Evolutionary conservation across 2,797 vertebrate genomes (phyloP).

Genomic region (Ciconia nigra): DNA sequence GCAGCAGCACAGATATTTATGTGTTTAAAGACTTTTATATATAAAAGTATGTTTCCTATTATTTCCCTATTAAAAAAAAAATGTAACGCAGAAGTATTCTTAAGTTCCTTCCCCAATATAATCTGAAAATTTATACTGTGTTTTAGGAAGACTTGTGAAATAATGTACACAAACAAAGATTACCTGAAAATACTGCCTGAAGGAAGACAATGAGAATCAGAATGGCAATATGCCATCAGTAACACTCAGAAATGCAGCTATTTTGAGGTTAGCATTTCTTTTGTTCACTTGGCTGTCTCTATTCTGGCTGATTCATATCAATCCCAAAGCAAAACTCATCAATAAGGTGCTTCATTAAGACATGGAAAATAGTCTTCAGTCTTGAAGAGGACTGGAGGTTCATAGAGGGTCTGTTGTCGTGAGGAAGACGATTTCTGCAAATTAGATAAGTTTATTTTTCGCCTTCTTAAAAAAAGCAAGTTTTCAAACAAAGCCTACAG

Average conservation of each 20-base stretch:
- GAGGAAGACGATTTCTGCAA: conserved; percentile 82
- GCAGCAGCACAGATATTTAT: neutral
- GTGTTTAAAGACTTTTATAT: neutral
- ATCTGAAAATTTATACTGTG: neutral
- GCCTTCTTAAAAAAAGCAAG: neutral
- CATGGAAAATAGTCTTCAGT: conserved; percentile 91
- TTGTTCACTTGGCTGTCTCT: conserved; percentile 16
- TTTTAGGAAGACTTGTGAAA: conserved; percentile 15
- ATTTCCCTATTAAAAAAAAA: neutral
- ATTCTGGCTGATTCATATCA: neutral
- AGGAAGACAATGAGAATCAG: conserved; percentile 22
- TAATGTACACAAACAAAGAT: neutral
- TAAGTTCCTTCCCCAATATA: neutral
- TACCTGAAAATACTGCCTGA: conserved; percentile 26
- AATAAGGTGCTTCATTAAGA: conserved; percentile 69
- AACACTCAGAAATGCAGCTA: conserved; percentile 24
- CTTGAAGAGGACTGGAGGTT: conserved; percentile 86
- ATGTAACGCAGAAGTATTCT: neutral
- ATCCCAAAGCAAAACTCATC: conserved; percentile 17
- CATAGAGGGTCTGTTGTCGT: conserved; percentile 76
- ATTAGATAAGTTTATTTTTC: conserved; percentile 6
- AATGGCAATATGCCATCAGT: conserved; percentile 8
- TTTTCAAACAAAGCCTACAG: neutral
- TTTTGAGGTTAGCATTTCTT: neutral
- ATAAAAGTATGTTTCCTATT: neutral